phyloP scores from a whole-genome alignment of 1,140 invertebrate genomes.

The Fopius arisanus region DNA sequence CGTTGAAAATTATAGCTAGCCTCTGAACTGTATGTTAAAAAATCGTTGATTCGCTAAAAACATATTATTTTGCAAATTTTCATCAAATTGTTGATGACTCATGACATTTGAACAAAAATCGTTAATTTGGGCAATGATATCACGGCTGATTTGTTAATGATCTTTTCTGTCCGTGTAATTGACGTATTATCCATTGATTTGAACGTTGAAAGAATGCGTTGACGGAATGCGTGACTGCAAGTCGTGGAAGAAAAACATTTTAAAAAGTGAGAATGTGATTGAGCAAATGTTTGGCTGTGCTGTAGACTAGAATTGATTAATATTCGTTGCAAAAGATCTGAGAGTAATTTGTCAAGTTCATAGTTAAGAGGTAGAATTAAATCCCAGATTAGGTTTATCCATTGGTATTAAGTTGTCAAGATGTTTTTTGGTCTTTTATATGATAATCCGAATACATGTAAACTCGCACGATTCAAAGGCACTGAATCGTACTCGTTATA shows the following conservation, averaged over 20 bases:
- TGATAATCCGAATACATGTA: too few relatives aligned
- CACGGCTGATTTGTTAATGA: conserved; percentile 25
- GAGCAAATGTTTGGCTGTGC: conserved; percentile 50
- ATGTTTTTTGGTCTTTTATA: too few relatives aligned
- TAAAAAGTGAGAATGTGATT: conserved; percentile 21
- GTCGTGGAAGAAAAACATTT: not conserved
- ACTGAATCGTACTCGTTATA: too few relatives aligned
- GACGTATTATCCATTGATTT: not conserved
- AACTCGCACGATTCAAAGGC: too few relatives aligned
- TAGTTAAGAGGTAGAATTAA: too few relatives aligned
- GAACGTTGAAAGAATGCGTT: conserved; percentile 2
- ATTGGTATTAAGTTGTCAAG: too few relatives aligned
- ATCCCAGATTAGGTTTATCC: too few relatives aligned
- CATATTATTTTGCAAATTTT: not conserved
- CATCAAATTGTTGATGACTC: not conserved
- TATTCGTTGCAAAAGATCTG: too few relatives aligned
- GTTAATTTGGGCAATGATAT: not conserved
- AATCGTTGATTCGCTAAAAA: not conserved
- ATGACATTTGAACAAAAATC: not conserved
- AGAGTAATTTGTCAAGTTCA: too few relatives aligned
- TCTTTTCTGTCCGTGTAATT: not conserved
- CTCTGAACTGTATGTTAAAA: not conserved
- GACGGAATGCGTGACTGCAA: not conserved
- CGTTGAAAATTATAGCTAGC: not conserved
- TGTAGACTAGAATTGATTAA: conserved; percentile 51